phyloP scores from a whole-genome alignment of 2,888 invertebrate species.

The Chrysina gloriosa region DNA sequence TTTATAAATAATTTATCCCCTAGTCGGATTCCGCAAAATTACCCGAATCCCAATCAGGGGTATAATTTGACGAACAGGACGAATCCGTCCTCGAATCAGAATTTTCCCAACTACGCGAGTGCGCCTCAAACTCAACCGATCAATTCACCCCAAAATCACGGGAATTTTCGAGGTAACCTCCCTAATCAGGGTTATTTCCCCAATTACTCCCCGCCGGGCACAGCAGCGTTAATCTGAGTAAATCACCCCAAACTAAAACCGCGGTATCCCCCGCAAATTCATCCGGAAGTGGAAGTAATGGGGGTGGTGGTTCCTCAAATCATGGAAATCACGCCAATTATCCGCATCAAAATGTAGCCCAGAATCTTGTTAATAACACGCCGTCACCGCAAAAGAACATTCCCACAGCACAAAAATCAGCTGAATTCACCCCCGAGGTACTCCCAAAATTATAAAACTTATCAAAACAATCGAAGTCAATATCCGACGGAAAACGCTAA shows the following conservation, averaged over 20 bases:
- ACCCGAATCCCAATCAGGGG: too few species aligned
- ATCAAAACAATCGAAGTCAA: neutral
- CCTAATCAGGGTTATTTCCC: slow-evolving; percentile 3
- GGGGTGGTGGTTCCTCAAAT: neutral
- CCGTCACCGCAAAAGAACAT: slow-evolving; percentile 9
- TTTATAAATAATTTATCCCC: too few species aligned
- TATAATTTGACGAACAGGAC: too few species aligned
- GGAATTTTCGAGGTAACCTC: neutral
- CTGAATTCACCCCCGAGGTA: neutral
- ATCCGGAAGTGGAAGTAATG: too few species aligned
- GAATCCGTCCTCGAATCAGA: too few species aligned
- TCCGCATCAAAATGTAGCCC: neutral
- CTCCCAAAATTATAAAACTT: neutral
- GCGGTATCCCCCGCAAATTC: neutral
- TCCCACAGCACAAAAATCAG: neutral
- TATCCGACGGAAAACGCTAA: neutral
- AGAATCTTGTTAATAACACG: neutral
- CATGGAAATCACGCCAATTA: neutral
- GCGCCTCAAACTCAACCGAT: neutral
- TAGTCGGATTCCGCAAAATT: too few species aligned
- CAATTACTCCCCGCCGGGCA: neutral
- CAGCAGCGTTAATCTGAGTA: neutral
- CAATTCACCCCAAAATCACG: neutral
- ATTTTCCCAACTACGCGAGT: too few species aligned
- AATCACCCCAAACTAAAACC: neutral